Conservation (phyloP, 2,113 vertebrate genomes). For the Oryzias javanicus region DNA sequence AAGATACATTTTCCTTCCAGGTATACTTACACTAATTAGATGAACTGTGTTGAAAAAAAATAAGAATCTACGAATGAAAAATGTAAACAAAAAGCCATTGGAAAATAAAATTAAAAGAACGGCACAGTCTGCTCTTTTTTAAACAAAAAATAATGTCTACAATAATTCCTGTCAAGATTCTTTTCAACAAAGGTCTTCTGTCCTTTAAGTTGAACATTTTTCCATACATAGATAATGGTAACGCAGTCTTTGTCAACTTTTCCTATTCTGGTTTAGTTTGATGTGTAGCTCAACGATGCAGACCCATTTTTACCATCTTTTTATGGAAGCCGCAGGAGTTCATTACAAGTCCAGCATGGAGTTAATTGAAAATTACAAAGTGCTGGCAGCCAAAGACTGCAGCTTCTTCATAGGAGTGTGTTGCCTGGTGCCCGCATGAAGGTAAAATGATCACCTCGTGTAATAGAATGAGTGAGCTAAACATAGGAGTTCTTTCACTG, state of each 20-base stretch:
- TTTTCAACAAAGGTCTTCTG: neutral
- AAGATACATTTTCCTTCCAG: neutral
- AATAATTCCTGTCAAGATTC: neutral
- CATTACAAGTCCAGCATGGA: constrained; percentile 49
- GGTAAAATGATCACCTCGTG: neutral
- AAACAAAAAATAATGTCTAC: neutral
- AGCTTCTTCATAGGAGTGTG: neutral
- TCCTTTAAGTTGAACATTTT: constrained; percentile 3
- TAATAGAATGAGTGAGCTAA: no score
- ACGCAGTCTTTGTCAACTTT: constrained; percentile 17
- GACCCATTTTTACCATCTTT: constrained; percentile 18
- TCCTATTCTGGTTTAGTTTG: constrained; percentile 11
- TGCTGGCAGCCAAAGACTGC: constrained; percentile 15
- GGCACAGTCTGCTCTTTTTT: neutral
- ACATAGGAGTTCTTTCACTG: no score
- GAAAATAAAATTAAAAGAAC: neutral
- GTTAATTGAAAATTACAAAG: constrained; percentile 45
- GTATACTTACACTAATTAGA: neutral
- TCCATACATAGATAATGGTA: constrained; percentile 24
- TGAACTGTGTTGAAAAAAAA: neutral
- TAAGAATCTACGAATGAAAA: neutral
- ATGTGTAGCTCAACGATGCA: constrained; percentile 1
- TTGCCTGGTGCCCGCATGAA: neutral
- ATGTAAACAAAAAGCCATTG: neutral
- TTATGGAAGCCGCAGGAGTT: constrained; percentile 55